Evolutionary conservation across 2,797 vertebrate genomes (phyloP).

Genomic region (Chanos chanos): DNA sequence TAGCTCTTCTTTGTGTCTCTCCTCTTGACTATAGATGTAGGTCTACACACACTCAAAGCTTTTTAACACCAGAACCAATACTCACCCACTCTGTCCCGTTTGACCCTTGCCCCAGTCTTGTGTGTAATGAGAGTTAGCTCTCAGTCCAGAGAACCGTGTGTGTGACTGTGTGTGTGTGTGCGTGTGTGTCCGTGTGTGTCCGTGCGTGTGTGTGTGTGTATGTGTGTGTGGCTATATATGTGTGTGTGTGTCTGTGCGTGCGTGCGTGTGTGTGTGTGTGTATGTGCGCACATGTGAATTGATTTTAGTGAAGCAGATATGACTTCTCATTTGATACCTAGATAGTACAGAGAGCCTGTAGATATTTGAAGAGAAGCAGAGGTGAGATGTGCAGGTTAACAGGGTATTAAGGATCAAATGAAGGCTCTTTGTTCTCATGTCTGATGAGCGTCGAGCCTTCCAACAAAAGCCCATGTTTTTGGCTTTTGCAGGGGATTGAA

Average conservation of each 20-base stretch:
- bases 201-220: not conserved
- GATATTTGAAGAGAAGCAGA: slow-evolving; percentile 7
- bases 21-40: too few species aligned
- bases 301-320: slow-evolving; percentile 31
- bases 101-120: slow-evolving; percentile 30
- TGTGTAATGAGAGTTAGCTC: slow-evolving; percentile 46
- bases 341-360: slow-evolving; percentile 15
- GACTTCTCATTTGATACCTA: slow-evolving; percentile 38
- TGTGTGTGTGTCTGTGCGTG: not conserved
- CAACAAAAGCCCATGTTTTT: not conserved
- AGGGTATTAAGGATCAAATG: slow-evolving; percentile 11
- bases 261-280: not conserved
- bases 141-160: too few species aligned
- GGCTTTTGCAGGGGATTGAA: not conserved
- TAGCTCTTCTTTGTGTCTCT: too few species aligned
- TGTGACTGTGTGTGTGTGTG: slow-evolving; percentile 12
- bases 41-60: too few species aligned
- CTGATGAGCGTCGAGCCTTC: not conserved
- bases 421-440: not conserved
- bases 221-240: not conserved
- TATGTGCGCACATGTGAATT: slow-evolving; percentile 24
- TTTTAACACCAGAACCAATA: slow-evolving; percentile 10
- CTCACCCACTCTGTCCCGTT: slow-evolving; percentile 24
- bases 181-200: not conserved
- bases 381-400: slow-evolving; percentile 27